Evolutionary conservation across 2,113 vertebrate genomes (phyloP).

Genomic region (Gymnocephalus cernua): DNA sequence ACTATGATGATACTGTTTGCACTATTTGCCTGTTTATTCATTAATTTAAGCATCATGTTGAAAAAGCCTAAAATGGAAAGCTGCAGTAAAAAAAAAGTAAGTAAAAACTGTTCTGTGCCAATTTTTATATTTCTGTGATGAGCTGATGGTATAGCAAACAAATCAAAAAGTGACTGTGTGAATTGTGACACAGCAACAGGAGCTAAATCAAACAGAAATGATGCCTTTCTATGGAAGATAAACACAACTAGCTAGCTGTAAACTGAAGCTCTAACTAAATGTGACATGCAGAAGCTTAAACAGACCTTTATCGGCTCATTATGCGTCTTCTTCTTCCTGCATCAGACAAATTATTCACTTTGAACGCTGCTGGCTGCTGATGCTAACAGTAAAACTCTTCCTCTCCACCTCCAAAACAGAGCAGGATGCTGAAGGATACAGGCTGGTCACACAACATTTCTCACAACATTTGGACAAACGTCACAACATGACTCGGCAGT

Average conservation of each 20-base stretch:
- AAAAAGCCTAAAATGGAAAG: constrained; percentile 1
- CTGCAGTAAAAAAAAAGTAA: constrained; percentile 4
- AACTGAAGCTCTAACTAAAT: constrained; percentile 4
- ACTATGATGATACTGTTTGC: background rate
- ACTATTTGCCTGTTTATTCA: background rate
- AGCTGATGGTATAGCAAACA: constrained; percentile 15
- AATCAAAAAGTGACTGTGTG: background rate
- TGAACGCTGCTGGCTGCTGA: constrained; percentile 28
- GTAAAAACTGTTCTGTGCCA: background rate
- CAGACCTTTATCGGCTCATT: constrained; percentile 53
- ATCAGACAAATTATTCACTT: constrained; percentile 38
- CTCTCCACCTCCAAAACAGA: constrained; percentile 37
- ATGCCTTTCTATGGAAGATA: background rate
- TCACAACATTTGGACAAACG: constrained; percentile 70
- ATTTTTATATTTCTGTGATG: constrained; percentile 13
- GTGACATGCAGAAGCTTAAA: constrained; percentile 33
- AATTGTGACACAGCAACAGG: constrained; percentile 24
- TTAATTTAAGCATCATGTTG: background rate
- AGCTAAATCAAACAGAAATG: constrained; percentile 19
- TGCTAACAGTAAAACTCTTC: constrained; percentile 47
- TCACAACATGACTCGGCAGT: constrained; percentile 74
- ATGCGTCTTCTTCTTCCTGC: constrained; percentile 29
- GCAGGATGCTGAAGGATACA: constrained; percentile 57
- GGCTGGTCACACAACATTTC: constrained; percentile 21
- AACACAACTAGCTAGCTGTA: background rate